Evolutionary conservation across 2,797 vertebrate genomes (phyloP).

Genomic region (Leucoraja ocellata): DNA sequence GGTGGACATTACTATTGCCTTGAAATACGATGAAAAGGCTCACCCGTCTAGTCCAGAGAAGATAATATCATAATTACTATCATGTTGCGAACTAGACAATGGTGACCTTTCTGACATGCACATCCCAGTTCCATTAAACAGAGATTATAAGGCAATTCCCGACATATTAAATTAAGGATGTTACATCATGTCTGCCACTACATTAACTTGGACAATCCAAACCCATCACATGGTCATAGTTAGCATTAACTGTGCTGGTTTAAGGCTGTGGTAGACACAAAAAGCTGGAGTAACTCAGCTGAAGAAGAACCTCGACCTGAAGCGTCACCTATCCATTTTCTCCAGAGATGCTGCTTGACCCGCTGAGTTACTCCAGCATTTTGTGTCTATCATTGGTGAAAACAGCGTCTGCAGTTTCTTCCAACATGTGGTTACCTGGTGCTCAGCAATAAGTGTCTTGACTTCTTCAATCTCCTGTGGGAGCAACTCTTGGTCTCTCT

Average conservation of each 20-base stretch:
- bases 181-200: background rate
- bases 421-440: conserved; percentile 68
- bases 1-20: no score
- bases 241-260: no score
- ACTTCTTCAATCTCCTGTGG: conserved; percentile 91
- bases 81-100: background rate
- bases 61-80: no score
- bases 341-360: no score
- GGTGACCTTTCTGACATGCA: background rate
- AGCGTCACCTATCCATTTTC: no score
- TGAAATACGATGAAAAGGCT: no score
- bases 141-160: background rate
- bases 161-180: background rate
- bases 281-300: no score
- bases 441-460: conserved; percentile 86
- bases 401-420: no score
- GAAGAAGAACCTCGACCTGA: no score
- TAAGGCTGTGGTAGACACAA: conserved; percentile 45
- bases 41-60: background rate
- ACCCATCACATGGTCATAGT: no score
- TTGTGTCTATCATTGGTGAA: no score
- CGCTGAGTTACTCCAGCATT: no score
- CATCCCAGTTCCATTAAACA: background rate
- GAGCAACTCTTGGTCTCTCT: conserved; percentile 82
- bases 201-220: background rate